Base-by-base conservation (phyloP, 2,113 vertebrate species). In the Beaufortia kweichowensis region DNA sequence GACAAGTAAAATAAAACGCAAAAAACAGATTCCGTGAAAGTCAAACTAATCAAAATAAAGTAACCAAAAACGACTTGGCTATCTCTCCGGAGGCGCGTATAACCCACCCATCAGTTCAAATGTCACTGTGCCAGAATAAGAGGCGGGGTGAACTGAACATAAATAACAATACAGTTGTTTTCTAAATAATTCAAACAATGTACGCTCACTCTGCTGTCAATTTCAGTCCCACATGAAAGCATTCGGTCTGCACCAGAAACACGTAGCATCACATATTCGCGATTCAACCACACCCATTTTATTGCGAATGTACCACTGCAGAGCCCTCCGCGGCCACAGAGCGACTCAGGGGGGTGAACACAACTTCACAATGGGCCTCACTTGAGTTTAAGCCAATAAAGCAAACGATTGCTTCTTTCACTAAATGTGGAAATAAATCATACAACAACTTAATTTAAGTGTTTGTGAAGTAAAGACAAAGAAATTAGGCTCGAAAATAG, bases 271-370 rank as follows among this genome's bases (percentile, higher is more conserved):
- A 71, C 82, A 75, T 86, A 83, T 82, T 83, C 82, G 78, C 79
- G 81, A 82, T 80, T 82, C 83, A 84, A 88, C 91, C 90, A 89
- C 91, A 90, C 89, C 89, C 89, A 90, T 87, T 84, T 84, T 57
- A 78, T 77, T 76, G 82, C 80, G 82, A 83, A 83, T 81, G 82
- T 83, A 80, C 59, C 85, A 85, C 82, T 76, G 73, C 80, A 66
- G 24, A 84, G 35, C 56, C 50, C 70, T 46, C 33, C 69, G 15
- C 68, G 12, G 68, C 53, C 68, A 39, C 12, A 70, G 31, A 15
- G 55, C 69, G 15, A 31, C 31, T 12, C 21, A 17, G 69, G 69
- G 68, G 69, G 69, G 15, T 43, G 69, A 72, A n/a, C 55, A 41
- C 21, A 23, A 59, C 23, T 23, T n/a, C 69, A 28, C 53, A 10